phyloP scores from a whole-genome alignment of 2,888 invertebrate genomes.

The Phortica okadai region DNA sequence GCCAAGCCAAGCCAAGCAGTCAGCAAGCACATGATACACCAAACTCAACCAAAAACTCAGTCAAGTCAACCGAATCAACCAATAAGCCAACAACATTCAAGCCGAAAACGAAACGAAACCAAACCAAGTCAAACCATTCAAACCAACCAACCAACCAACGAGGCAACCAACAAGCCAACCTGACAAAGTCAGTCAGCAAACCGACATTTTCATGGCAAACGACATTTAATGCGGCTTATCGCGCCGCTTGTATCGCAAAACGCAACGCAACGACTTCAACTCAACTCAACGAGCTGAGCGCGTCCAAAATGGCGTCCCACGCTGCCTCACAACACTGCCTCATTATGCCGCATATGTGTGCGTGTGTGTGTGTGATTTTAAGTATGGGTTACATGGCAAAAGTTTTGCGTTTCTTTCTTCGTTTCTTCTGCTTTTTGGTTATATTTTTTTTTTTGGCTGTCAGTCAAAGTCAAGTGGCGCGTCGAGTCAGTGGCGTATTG shows the following conservation, averaged over 20 bases:
- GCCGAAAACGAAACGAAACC: no score
- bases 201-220: constrained; percentile 29
- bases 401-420: constrained; percentile 41
- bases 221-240: constrained; percentile 57
- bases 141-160: constrained; percentile 2
- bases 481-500: neutral
- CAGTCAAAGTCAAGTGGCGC: constrained; percentile 45
- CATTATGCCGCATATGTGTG: neutral
- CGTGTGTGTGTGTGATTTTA: neutral
- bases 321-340: neutral
- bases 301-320: constrained; percentile 5
- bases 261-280: neutral
- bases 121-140: no score
- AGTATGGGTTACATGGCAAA: constrained; percentile 24
- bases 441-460: constrained; percentile 25
- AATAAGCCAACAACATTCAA: neutral
- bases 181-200: neutral
- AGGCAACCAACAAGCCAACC: constrained; percentile 10
- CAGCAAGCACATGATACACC: no score
- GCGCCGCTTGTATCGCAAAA: constrained; percentile 45
- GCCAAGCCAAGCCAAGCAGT: no score
- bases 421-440: constrained; percentile 40
- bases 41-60: no score
- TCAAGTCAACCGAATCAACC: no score
- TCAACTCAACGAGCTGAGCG: constrained; percentile 2